A percentile compares a stretch with the other conserved stretches of the same genome.
phyloP scores from a whole-genome alignment of 1,140 invertebrate species.

The Meloidogyne floridensis region DNA sequence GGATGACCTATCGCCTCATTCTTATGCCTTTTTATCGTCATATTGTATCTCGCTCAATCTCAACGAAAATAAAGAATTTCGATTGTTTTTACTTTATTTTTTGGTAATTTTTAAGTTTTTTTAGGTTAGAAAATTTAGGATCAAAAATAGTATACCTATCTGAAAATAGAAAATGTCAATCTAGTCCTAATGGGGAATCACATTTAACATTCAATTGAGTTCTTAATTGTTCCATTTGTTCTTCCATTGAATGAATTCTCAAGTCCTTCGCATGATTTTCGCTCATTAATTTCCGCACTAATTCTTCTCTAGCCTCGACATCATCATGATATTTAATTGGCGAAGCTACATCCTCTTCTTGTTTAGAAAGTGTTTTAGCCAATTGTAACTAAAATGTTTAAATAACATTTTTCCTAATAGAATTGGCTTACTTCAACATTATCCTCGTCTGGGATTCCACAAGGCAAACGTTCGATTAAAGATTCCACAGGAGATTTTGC shows the following conservation, averaged over 20 bases:
- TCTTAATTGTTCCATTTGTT: background rate
- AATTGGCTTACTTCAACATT: background rate
- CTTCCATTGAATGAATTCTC: background rate
- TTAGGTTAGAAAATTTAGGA: background rate
- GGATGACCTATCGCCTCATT: too few relatives aligned
- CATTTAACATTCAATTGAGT: background rate
- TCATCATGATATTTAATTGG: constrained; percentile 26
- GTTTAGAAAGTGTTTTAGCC: constrained; percentile 20
- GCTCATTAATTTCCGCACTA: background rate
- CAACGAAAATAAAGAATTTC: too few relatives aligned
- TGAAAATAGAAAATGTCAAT: background rate
- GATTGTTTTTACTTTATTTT: too few relatives aligned
- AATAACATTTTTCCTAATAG: background rate
- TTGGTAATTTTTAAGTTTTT: too few relatives aligned
- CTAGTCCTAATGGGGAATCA: background rate
- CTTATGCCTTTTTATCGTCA: too few relatives aligned
- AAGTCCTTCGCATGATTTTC: background rate
- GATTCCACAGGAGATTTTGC: background rate
- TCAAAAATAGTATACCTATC: too few relatives aligned
- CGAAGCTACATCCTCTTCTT: constrained; percentile 21
- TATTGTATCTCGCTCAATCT: too few relatives aligned
- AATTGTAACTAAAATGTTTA: constrained; percentile 15
- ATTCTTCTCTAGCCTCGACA: constrained; percentile 7
- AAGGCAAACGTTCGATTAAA: background rate
- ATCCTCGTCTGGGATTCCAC: constrained; percentile 2